These are phyloP conservation scores for Erethizon dorsatum DNA, from an alignment of 2,797 vertebrate species.

Conservation along the genomic window DNA sequence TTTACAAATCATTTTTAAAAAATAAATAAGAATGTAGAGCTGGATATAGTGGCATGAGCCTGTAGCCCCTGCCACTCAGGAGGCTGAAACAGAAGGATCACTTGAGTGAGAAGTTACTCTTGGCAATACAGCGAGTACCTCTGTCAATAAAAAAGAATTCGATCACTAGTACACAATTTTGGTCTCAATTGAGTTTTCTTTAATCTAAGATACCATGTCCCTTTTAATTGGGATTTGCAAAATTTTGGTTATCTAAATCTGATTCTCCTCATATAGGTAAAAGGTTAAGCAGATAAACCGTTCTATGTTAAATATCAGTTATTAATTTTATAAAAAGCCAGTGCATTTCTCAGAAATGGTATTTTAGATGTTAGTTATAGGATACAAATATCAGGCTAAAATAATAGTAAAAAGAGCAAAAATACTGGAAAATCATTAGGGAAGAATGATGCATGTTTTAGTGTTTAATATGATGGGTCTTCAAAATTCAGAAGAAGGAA, in stretches of 20 bases:
- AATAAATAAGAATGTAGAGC: conserved; percentile 24
- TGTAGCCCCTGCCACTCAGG: not conserved
- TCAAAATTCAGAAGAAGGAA: not conserved
- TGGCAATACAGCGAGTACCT: not conserved
- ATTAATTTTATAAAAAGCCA: conserved; percentile 44
- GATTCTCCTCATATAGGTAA: not conserved
- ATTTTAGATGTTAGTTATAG: conserved; percentile 42
- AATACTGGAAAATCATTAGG: conserved; percentile 4
- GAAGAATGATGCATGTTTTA: not conserved
- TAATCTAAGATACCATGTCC: not conserved
- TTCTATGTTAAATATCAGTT: conserved; percentile 20
- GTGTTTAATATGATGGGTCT: not conserved
- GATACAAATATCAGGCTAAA: conserved; percentile 58
- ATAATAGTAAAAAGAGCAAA: conserved; percentile 1
- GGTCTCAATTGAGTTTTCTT: conserved; percentile 18
- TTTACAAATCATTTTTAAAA: conserved; percentile 28
- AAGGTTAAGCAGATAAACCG: not conserved
- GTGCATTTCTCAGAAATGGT: not conserved
- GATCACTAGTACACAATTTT: not conserved
- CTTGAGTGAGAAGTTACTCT: not conserved
- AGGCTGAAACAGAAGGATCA: not conserved
- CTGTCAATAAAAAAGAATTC: not conserved
- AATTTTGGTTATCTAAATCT: conserved; percentile 50
- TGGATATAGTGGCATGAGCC: not conserved
- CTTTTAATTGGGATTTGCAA: conserved; percentile 59